These are phyloP conservation scores for Propithecus coquereli DNA, from an alignment of 2,113 vertebrate genomes.

Conservation along the genomic window DNA sequence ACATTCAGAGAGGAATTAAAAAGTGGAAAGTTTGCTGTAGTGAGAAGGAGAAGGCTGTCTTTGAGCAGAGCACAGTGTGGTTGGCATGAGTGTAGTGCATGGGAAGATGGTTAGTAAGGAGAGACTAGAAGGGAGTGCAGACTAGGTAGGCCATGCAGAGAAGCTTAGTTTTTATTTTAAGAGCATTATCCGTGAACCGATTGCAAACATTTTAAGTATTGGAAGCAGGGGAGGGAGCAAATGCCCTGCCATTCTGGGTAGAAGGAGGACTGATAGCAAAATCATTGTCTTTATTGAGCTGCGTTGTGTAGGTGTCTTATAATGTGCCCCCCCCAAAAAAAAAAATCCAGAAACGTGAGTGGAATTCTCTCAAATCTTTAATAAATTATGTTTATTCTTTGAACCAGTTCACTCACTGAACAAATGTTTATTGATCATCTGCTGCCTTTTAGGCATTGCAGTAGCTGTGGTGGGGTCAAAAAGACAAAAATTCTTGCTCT, in stretches of 20 bases:
- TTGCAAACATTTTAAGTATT: background rate
- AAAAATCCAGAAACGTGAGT: background rate
- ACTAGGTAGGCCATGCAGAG: background rate
- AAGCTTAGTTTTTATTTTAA: background rate
- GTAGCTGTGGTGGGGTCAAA: no score
- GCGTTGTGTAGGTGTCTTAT: background rate
- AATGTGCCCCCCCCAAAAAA: fast-evolving
- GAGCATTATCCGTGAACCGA: background rate
- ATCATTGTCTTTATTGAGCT: background rate
- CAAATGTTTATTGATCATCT: background rate
- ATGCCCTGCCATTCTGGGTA: no score
- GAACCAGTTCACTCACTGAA: background rate
- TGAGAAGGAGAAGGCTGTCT: background rate
- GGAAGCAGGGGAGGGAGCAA: background rate
- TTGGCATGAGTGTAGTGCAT: fast-evolving
- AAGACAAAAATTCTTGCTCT: background rate
- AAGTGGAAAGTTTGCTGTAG: background rate
- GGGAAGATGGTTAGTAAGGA: background rate
- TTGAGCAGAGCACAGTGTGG: background rate
- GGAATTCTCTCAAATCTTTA: background rate
- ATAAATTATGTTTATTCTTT: background rate
- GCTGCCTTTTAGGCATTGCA: background rate
- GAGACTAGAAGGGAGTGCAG: background rate
- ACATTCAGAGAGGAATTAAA: background rate
- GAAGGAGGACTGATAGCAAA: background rate